A percentile compares a stretch with the other conserved stretches of the same genome.
These are phyloP conservation scores for Drosophila differens DNA, from an alignment of 2,888 invertebrate genomes.

Conservation along the genomic window DNA sequence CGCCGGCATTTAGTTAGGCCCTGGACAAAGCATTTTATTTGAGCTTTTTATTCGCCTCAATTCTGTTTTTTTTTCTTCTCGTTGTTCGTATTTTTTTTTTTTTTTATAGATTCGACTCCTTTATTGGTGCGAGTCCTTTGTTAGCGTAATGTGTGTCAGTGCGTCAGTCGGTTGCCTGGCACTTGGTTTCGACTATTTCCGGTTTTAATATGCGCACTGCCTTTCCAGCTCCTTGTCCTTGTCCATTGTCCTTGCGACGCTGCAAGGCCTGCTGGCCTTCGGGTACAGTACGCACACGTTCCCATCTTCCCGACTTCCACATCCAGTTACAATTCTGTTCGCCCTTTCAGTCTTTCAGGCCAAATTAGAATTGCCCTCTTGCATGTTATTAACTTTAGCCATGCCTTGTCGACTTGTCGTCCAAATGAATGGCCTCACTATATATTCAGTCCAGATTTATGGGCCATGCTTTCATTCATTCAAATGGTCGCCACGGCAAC, in stretches of 20 bases:
- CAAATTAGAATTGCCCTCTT: slow-evolving; percentile 14
- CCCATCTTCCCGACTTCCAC: slow-evolving; percentile 26
- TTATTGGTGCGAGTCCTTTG: slow-evolving; percentile 66
- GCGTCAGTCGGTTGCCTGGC: slow-evolving; percentile 79
- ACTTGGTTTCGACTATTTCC: slow-evolving; percentile 81
- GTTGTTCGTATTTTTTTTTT: slow-evolving; percentile 9
- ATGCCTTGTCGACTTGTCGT: slow-evolving; percentile 67
- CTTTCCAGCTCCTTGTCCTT: slow-evolving; percentile 31
- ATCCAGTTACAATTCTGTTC: slow-evolving; percentile 37
- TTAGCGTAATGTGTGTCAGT: slow-evolving; percentile 78
- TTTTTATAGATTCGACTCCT: slow-evolving; percentile 53
- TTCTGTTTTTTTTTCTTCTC: slow-evolving; percentile 43
- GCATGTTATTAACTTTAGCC: slow-evolving; percentile 73
- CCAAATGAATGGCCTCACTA: slow-evolving; percentile 14
- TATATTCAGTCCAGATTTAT: slow-evolving; percentile 55
- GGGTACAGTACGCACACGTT: slow-evolving; percentile 75
- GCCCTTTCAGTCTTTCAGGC: slow-evolving; percentile 15
- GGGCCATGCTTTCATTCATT: slow-evolving; percentile 18
- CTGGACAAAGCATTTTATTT: slow-evolving; percentile 79
- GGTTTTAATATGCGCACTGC: slow-evolving; percentile 78
- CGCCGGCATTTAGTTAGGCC: slow-evolving; percentile 75
- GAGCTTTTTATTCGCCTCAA: slow-evolving; percentile 78
- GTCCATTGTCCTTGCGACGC: slow-evolving; percentile 47
- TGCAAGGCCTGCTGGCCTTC: slow-evolving; percentile 18
- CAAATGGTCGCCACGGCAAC: not conserved